Base-by-base conservation (phyloP, 2,888 invertebrate species). In the Pediacus dermestoides region DNA sequence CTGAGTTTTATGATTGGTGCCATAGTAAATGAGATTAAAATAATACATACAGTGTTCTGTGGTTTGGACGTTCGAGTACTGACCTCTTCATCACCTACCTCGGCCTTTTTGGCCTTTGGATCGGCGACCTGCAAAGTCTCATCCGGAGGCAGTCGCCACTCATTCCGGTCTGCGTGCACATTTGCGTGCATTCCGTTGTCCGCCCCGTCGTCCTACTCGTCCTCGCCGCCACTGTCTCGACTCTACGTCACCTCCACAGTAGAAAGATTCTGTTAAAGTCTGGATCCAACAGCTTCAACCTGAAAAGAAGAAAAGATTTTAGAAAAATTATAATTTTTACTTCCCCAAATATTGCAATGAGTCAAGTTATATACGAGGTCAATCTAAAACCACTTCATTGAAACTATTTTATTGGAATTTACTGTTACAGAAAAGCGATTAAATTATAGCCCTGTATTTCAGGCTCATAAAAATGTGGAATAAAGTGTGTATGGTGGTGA, bases 81-180 rank as follows among this genome's bases (percentile, higher is more conserved):
- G 62, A 78, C 80, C 72, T 79, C 79, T 67, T 82, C 81, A 53
- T 63, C 65, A 69, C 70, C 70, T 73, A 78, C 78, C 77, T 79
- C 77, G 60, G 74, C 75, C 68, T 77, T 76, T 73, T 89, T 89
- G 71, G 82, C 78, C 74, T 88, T 85, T 67, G 87, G 84, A 77
- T 88, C 88, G 74, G 83, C 87, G 70, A 90, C 89, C 75, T 89
- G 89, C 59, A 90, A 80, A 59, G 89, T 89, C 77, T 90, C 89
- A 77, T 90, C 90, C 67, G 88, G 88, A 73, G 88, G 88, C 72
- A 89, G 79, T 73, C 88, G 85, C 90, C 90, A 90, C 71, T 88
- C 86, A 75, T 85, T 86, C 74, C 87, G 83, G 78, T 88, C 88
- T 72, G 86, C 77, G 75, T 82, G 81, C 73, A 85, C 85, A 81